Percentiles rank a stretch among this genome's conserved stretches.
Evolutionary conservation across 2,797 vertebrate species (phyloP).

Genomic region (Protosalanx chinensis): DNA sequence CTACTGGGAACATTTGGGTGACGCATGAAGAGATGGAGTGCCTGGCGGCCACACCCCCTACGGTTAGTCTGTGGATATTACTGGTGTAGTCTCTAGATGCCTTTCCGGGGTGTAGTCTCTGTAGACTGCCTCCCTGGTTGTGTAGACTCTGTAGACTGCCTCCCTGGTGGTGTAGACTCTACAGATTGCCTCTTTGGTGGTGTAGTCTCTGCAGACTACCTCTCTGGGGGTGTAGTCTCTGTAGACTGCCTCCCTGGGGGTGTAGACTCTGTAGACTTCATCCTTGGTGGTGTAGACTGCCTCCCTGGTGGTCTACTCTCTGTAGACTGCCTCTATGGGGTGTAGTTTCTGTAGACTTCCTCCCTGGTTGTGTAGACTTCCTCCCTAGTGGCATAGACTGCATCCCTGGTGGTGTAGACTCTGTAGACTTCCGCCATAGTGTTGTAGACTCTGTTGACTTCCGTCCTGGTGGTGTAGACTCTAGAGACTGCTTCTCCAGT

Average conservation of each 20-base stretch:
- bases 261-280: slow-evolving; percentile 17
- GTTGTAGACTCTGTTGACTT: too few species aligned
- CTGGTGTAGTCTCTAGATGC: slow-evolving; percentile 36
- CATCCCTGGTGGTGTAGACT: slow-evolving; percentile 22
- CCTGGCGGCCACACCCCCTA: slow-evolving; percentile 90
- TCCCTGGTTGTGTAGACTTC: slow-evolving; percentile 31
- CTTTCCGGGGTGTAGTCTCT: background rate
- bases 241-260: slow-evolving; percentile 48
- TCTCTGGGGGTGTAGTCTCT: background rate
- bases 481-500: too few species aligned
- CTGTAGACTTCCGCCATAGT: too few species aligned
- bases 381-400: too few species aligned
- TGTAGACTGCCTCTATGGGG: background rate
- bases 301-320: slow-evolving; percentile 32
- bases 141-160: slow-evolving; percentile 32
- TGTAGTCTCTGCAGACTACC: slow-evolving; percentile 26
- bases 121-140: slow-evolving; percentile 47
- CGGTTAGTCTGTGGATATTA: slow-evolving; percentile 83
- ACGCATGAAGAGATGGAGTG: slow-evolving; percentile 99
- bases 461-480: slow-evolving; percentile 15
- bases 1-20: slow-evolving; percentile 98
- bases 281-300: slow-evolving; percentile 39
- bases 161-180: too few species aligned
- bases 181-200: slow-evolving; percentile 11
- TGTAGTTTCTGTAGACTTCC: slow-evolving; percentile 41